Evolutionary conservation across 1,140 invertebrate genomes (phyloP).

Genomic region (Leptestheria dahalacensis): DNA sequence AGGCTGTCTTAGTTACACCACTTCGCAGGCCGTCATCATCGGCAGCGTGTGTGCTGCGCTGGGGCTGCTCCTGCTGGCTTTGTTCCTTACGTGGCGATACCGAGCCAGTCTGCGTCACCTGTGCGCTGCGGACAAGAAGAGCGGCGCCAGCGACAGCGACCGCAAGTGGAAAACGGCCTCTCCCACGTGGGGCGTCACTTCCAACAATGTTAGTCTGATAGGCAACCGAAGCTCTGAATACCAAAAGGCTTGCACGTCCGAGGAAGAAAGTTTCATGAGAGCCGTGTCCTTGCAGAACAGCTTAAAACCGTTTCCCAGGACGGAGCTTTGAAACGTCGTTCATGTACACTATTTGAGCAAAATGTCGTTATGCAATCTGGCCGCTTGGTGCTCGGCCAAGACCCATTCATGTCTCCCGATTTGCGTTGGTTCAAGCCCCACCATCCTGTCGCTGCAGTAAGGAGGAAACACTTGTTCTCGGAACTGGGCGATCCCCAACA

Average conservation of each 20-base stretch:
- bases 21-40: constrained; percentile 57
- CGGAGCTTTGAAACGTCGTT: constrained; percentile 9
- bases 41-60: constrained; percentile 50
- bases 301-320: constrained; percentile 13
- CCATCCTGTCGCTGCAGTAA: too few species aligned
- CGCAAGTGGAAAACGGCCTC: constrained; percentile 16
- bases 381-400: too few species aligned
- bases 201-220: constrained; percentile 3
- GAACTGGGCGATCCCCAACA: too few species aligned
- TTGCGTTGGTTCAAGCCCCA: too few species aligned
- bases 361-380: neutral
- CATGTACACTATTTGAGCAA: neutral
- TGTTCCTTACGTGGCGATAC: constrained; percentile 57
- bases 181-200: constrained; percentile 2
- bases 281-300: constrained; percentile 13
- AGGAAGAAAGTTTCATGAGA: constrained; percentile 13
- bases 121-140: constrained; percentile 25
- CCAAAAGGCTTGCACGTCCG: constrained; percentile 9
- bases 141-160: neutral
- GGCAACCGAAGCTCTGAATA: constrained; percentile 8
- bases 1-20: constrained; percentile 58
- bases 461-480: too few species aligned
- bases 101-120: constrained; percentile 56
- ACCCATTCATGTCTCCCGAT: too few species aligned
- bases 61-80: constrained; percentile 45